Percentiles rank a stretch among this genome's conserved stretches.
Conservation (phyloP, 30 jellyfish, hydroid and myxozoan species). For the Mastigias papua region DNA sequence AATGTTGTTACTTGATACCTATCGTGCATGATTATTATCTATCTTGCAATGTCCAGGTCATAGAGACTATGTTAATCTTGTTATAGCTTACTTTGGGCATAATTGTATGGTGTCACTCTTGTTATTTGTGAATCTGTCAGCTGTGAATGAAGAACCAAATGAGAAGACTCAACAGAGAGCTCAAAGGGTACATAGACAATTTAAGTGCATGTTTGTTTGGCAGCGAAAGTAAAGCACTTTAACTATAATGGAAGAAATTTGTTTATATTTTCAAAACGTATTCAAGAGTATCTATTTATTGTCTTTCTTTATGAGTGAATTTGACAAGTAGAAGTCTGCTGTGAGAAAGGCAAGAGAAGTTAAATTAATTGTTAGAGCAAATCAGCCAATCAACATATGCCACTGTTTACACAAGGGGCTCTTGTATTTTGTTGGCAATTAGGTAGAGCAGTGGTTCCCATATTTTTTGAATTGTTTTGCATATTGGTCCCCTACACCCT, state of each 20-base stretch:
- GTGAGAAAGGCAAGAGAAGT: too few species aligned
- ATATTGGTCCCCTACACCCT: too few species aligned
- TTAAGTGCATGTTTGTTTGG: not conserved
- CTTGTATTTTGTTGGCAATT: too few species aligned
- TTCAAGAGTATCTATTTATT: not conserved
- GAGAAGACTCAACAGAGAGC: not conserved
- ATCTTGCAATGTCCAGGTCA: too few species aligned
- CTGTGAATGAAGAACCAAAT: not conserved
- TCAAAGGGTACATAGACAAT: not conserved
- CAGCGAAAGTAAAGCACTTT: not conserved
- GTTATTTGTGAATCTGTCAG: not conserved
- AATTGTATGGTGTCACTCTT: not conserved
- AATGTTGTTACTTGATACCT: too few species aligned
- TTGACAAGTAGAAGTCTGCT: not conserved
- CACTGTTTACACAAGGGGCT: too few species aligned
- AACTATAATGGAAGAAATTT: not conserved
- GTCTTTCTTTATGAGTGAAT: not conserved
- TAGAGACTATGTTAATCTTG: too few species aligned
- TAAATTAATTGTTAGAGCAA: too few species aligned
- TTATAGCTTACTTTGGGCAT: slow-evolving; percentile 44
- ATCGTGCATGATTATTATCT: too few species aligned
- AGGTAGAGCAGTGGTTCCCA: too few species aligned
- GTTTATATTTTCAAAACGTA: not conserved
- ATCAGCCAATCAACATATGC: too few species aligned
- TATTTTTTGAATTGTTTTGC: too few species aligned